phyloP scores from a whole-genome alignment of 2,888 invertebrate species.

The Linnaemya tessellans region DNA sequence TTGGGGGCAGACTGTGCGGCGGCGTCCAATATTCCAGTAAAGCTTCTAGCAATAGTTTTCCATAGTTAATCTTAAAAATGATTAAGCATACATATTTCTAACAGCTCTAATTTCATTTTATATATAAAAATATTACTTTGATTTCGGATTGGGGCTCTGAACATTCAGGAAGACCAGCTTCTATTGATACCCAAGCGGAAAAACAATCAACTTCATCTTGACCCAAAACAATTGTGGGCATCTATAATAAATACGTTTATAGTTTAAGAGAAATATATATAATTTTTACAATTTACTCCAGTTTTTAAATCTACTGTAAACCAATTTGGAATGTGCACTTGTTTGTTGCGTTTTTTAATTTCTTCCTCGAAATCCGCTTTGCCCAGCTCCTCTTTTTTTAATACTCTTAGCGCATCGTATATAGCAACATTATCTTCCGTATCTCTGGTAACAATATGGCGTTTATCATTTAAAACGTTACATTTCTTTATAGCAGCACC shows the following conservation, averaged over 20 bases:
- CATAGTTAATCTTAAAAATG: slow-evolving; percentile 92
- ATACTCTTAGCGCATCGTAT: slow-evolving; percentile 96
- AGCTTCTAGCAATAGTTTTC: slow-evolving; percentile 95
- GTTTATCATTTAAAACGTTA: slow-evolving; percentile 96
- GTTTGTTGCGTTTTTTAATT: slow-evolving; percentile 94
- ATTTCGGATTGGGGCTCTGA: slow-evolving; percentile 82
- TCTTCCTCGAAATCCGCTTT: slow-evolving; percentile 96
- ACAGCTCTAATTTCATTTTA: too few species aligned
- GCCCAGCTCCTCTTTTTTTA: slow-evolving; percentile 95
- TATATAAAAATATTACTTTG: slow-evolving; percentile 76
- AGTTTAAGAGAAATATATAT: neutral
- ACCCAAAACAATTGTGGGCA: slow-evolving; percentile 98
- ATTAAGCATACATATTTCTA: too few species aligned
- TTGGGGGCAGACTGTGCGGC: slow-evolving; percentile 86
- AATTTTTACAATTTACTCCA: slow-evolving; percentile 87
- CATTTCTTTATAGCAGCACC: slow-evolving; percentile 97
- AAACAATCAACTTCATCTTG: slow-evolving; percentile 99
- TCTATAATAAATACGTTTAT: slow-evolving; percentile 84
- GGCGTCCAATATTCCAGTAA: slow-evolving; percentile 97
- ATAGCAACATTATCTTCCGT: slow-evolving; percentile 94
- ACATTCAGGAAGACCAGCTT: slow-evolving; percentile 93
- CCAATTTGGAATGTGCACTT: slow-evolving; percentile 99
- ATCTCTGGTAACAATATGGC: slow-evolving; percentile 97
- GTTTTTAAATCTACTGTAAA: slow-evolving; percentile 99
- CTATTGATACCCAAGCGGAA: slow-evolving; percentile 99